Base-by-base conservation (phyloP, 2,113 vertebrate genomes). In the Neogale vison region DNA sequence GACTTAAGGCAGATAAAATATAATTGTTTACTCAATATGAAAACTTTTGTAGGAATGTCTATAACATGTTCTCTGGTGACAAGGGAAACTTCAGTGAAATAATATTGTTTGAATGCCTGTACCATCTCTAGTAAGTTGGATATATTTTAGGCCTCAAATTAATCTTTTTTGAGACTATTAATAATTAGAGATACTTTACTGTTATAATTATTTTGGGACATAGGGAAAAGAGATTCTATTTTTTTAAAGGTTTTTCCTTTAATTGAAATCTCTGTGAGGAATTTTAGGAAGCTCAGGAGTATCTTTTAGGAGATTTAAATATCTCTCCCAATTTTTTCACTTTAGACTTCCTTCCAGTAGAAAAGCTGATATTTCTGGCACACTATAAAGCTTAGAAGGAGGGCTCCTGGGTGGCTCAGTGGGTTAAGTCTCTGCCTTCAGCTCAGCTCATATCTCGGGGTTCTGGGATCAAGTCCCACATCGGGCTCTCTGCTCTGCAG, bases 311-410 rank as follows among this genome's bases (percentile, higher is more conserved):
- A 61, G 15, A 81, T 83, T 94, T 86, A 79, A 50, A 71, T 92
- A 80, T 87, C 39, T 93, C 11, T 29, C 8, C 20, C 55, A 88
- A 11, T 84, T 74, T 95, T n/a, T 94, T 96, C 39, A 74, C 29
- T 88, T 85, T 90, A 74, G 21, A 80, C 89, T 83, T 94, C 13
- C 10, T 95, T 72, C 69, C 52, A 77, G 23, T n/a, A 92, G 84
- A 77, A 79, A 95, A 84, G 21, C 39, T 72, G 80, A 13, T 13
- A 59, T 96, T 93, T 94, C 13, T 67, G 69, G 80, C 47, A 88
- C 0, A 55, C 42, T 77, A 3, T 83, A 90, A 61, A 47, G 52
- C 42, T 50, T 76, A 39, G 69, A 93, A 84, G 52, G 18, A 47
- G 50, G 50, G 50, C 50, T 52, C 15, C 50, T 52, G 50, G 14